Conservation (phyloP, 1,140 invertebrate species). For the Rhyzopertha dominica region DNA sequence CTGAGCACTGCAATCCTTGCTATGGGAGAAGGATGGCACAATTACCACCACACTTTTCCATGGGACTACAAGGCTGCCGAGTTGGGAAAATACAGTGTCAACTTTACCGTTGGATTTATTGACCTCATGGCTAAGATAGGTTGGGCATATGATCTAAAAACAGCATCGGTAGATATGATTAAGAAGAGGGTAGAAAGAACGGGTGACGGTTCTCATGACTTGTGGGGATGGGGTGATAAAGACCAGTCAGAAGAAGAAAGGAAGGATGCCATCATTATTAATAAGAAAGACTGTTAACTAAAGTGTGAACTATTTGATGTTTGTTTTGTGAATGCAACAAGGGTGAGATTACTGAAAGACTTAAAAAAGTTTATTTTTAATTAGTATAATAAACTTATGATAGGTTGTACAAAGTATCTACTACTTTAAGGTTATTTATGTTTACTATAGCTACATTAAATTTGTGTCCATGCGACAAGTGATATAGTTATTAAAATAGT, state of each 20-base stretch:
- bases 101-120: constrained; percentile 76
- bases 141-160: constrained; percentile 68
- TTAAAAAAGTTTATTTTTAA: too few species aligned
- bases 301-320: too few species aligned
- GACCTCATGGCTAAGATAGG: constrained; percentile 74
- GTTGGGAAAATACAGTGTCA: constrained; percentile 56
- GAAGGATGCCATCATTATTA: constrained; percentile 22
- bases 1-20: constrained; percentile 58
- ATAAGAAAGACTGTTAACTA: too few species aligned
- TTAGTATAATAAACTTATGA: too few species aligned
- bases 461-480: too few species aligned
- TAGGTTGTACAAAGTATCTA: too few species aligned
- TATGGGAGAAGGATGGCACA: constrained; percentile 73
- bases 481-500: too few species aligned
- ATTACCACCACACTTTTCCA: constrained; percentile 90
- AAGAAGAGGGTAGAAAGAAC: constrained; percentile 56
- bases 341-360: too few species aligned
- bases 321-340: too few species aligned
- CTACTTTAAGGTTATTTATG: too few species aligned
- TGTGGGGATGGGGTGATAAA: constrained; percentile 54
- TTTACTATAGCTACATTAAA: too few species aligned
- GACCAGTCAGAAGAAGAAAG: constrained; percentile 42
- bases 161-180: constrained; percentile 62
- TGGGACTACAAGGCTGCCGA: constrained; percentile 69
- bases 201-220: constrained; percentile 55